phyloP scores from a whole-genome alignment of 1,140 invertebrate species.

The Saccostrea echinata region DNA sequence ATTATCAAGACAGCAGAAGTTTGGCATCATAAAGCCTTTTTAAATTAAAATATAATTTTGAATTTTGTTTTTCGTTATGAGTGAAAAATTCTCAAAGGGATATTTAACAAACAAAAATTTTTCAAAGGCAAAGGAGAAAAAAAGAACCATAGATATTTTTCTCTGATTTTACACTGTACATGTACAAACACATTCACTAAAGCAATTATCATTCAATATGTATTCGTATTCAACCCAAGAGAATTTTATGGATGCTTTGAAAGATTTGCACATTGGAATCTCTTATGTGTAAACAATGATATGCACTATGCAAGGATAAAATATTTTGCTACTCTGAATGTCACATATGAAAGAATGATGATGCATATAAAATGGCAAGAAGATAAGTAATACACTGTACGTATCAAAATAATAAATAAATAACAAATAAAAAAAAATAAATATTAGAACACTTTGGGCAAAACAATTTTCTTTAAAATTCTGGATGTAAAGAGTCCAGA shows the following conservation, averaged over 20 bases:
- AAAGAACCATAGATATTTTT: too few relatives aligned
- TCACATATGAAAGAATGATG: neutral
- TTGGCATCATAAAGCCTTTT: too few relatives aligned
- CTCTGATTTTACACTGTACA: too few relatives aligned
- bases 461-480: neutral
- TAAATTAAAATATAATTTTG: too few relatives aligned
- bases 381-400: neutral
- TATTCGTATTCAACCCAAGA: too few relatives aligned
- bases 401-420: conserved; percentile 15
- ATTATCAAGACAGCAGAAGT: neutral
- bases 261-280: neutral
- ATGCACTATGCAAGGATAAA: neutral
- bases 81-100: too few relatives aligned
- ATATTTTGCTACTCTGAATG: neutral
- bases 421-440: neutral
- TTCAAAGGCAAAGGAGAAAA: too few relatives aligned
- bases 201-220: too few relatives aligned
- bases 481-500: conserved; percentile 33
- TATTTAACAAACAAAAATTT: too few relatives aligned
- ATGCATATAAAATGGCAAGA: neutral
- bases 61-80: too few relatives aligned
- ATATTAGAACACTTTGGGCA: neutral
- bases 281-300: neutral
- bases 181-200: too few relatives aligned
- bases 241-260: too few relatives aligned